Evolutionary conservation across 2,113 vertebrate genomes (phyloP), one percentile per base, ranked within the genome.

Genomic region (Prolemur simus): DNA sequence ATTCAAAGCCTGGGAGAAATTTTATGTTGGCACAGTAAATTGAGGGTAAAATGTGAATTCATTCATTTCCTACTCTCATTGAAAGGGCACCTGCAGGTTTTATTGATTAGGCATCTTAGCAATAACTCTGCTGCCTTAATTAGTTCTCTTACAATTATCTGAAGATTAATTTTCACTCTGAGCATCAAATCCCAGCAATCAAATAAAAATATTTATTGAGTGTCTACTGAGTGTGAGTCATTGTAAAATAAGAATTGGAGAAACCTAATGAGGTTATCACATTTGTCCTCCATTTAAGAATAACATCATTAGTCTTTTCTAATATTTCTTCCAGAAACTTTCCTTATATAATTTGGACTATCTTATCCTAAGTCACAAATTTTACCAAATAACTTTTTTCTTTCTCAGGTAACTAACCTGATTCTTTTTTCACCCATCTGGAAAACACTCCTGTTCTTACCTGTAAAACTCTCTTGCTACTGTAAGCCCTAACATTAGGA

Each of bases 181-280:
- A 88, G 69, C 54, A 96, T 94, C 81, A 97, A 96, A 95, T 92
- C 81, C 82, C 23, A 74, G 42, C 58, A 95, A 95, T 94, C 69
- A 95, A 92, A 96, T 97, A 97, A 97, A 97, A 96, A 88, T 96
- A 89, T 96, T 91, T 97, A 94, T 94, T 97, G 86, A 91, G n/a
- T 87, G 45, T 42, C 78, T 96, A 84, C 85, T 87, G 69, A 85
- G 45, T 80, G 8, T 60, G 32, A 74, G 23, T 83, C 39, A 85
- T 89, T 83, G 32, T 92, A 91, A 96, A 98, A 96, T 91, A 29
- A 92, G 39, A 96, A 89, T 64, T 83, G 17, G 23, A 45, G 85
- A 56, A 94, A 85, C 54, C 47, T 89, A 85, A 88, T 93, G 82
- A 97, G 58, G 49, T 88, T 37, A 82, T 71, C 5, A 68, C 18